A percentile compares a stretch with the other conserved stretches of the same genome.
phyloP scores from a whole-genome alignment of 2,797 vertebrate species.

The Sphenopsis melanotis region DNA sequence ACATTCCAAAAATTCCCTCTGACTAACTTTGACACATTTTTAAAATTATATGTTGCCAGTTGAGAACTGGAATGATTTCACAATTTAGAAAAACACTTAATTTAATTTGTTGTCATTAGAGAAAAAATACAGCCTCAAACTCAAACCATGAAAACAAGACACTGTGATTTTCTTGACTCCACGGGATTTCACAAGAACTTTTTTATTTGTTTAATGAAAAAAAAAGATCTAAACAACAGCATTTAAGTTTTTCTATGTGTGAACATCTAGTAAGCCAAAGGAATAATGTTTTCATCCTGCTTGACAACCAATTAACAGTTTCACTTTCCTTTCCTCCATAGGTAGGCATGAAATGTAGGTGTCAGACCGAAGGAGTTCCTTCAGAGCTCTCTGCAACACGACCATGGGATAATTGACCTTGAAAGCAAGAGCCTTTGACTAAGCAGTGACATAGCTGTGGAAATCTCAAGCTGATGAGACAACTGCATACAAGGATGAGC shows the following conservation, averaged over 20 bases:
- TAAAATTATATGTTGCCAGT: neutral
- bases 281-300: neutral
- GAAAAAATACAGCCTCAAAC: neutral
- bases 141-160: neutral
- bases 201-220: neutral
- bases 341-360: neutral
- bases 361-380: neutral
- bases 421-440: neutral
- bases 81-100: neutral
- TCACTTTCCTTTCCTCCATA: neutral
- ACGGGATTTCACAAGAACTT: neutral
- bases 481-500: neutral
- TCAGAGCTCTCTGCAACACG: neutral
- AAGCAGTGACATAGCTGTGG: neutral
- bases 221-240: neutral
- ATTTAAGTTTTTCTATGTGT: neutral
- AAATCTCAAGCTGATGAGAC: neutral
- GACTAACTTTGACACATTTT: slow-evolving; percentile 19
- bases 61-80: neutral
- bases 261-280: neutral
- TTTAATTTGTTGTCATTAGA: neutral
- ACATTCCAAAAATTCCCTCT: slow-evolving; percentile 30
- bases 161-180: neutral
- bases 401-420: neutral
- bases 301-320: neutral